phyloP scores from a whole-genome alignment of 2,888 invertebrate genomes.

The Lamellibrachia columna region DNA sequence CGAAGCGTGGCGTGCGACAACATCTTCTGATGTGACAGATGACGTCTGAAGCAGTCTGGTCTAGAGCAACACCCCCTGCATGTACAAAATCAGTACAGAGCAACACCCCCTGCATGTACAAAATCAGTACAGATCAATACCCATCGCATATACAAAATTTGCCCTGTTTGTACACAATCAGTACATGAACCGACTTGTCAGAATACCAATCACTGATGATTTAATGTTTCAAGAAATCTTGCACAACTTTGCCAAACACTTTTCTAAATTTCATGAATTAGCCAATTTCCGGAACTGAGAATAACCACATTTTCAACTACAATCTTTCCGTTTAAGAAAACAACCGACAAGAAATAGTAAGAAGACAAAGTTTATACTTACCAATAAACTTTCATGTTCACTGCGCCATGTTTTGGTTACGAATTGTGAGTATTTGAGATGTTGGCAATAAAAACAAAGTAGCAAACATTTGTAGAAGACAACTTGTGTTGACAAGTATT shows the following conservation, averaged over 20 bases:
- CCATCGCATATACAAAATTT: slow-evolving; percentile 42
- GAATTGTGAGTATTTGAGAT: background rate
- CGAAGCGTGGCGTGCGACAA: background rate
- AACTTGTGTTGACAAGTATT: background rate
- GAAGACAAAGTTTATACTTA: background rate
- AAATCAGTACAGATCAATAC: slow-evolving; percentile 26
- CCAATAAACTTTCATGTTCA: slow-evolving; percentile 12
- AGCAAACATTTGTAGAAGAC: background rate
- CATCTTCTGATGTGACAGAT: slow-evolving; percentile 5
- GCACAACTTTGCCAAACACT: background rate
- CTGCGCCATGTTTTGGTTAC: background rate
- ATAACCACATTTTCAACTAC: background rate
- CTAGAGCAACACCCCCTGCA: slow-evolving; percentile 52
- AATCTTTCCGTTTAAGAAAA: background rate
- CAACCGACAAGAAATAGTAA: background rate
- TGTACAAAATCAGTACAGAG: slow-evolving; percentile 28
- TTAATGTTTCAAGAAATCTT: background rate
- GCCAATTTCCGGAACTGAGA: background rate
- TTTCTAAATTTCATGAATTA: background rate
- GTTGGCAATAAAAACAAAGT: background rate
- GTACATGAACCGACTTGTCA: background rate
- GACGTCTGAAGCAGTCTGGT: slow-evolving; percentile 32
- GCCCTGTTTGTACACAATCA: background rate
- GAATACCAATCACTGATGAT: background rate
- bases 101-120: slow-evolving; percentile 43